phyloP scores from a whole-genome alignment of 2,797 vertebrate genomes.

The Spinibarbus caldwelli region DNA sequence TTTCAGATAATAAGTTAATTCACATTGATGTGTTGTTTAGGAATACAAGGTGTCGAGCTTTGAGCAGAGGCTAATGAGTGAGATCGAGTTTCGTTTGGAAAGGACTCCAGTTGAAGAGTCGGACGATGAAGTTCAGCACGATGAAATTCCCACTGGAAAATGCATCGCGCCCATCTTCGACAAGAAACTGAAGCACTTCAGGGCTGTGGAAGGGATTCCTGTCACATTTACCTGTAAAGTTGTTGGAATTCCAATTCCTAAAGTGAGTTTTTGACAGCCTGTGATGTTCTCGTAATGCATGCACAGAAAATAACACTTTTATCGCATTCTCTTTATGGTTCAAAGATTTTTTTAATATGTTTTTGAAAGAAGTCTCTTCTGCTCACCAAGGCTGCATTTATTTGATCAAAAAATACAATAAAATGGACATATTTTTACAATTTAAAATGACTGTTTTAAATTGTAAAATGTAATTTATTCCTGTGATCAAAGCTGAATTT shows the following conservation, averaged over 20 bases:
- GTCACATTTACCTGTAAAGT: constrained; percentile 93
- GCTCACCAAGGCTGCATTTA: background rate
- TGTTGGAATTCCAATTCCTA: constrained; percentile 92
- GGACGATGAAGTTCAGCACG: constrained; percentile 92
- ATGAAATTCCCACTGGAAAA: constrained; percentile 91
- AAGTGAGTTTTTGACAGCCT: constrained; percentile 74
- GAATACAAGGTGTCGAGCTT: constrained; percentile 96
- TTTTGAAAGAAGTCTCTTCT: background rate
- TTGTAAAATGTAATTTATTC: background rate
- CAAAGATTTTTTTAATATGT: background rate
- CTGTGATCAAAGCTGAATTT: background rate
- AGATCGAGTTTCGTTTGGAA: constrained; percentile 97
- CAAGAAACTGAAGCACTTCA: constrained; percentile 93
- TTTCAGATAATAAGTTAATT: too few species aligned
- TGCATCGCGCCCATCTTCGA: constrained; percentile 95
- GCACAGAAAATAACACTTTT: background rate
- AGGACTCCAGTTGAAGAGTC: constrained; percentile 96
- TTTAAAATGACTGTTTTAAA: background rate
- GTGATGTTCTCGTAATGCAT: background rate
- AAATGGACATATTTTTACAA: background rate
- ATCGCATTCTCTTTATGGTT: too few species aligned
- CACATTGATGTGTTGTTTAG: constrained; percentile 70
- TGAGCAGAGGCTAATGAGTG: constrained; percentile 96
- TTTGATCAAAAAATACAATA: background rate
- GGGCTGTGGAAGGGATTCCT: constrained; percentile 88